A percentile compares a stretch with the other conserved stretches of the same genome.
These are phyloP conservation scores for Myrmecobius fasciatus DNA, from an alignment of 2,113 vertebrate species.

Conservation along the genomic window DNA sequence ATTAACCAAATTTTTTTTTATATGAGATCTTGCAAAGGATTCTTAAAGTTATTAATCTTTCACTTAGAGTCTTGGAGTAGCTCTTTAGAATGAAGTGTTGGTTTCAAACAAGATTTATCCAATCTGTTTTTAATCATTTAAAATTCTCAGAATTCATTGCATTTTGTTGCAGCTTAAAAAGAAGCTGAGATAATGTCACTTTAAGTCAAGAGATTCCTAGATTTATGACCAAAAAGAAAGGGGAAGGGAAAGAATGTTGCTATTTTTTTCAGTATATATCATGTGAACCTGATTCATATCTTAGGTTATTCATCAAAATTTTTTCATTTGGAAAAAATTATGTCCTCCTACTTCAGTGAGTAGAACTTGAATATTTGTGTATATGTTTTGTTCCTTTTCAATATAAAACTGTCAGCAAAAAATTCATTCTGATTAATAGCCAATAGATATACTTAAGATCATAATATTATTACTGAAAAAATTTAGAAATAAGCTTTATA, in stretches of 20 bases:
- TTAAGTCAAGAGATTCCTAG: background rate
- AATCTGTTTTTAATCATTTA: constrained; percentile 29
- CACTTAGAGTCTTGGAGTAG: constrained; percentile 23
- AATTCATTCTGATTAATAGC: constrained; percentile 48
- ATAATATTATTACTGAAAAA: constrained; percentile 11
- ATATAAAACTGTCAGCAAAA: background rate
- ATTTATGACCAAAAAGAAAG: background rate
- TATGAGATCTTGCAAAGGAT: constrained; percentile 10
- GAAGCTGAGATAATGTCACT: background rate
- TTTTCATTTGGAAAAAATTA: constrained; percentile 30
- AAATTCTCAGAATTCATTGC: background rate
- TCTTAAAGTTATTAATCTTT: constrained; percentile 40
- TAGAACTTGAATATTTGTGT: background rate
- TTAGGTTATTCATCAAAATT: constrained; percentile 36
- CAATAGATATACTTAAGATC: constrained; percentile 11
- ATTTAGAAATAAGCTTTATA: background rate
- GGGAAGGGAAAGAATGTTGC: background rate
- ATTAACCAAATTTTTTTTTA: background rate
- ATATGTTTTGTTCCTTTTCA: background rate
- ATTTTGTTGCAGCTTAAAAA: constrained; percentile 31
- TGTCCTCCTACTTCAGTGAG: background rate
- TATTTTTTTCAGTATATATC: background rate
- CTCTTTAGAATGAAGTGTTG: constrained; percentile 29
- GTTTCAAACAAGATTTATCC: constrained; percentile 37
- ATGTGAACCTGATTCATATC: background rate